These are phyloP conservation scores for Neolamprologus variostigma DNA, from an alignment of 2,113 vertebrate species.

Conservation along the genomic window DNA sequence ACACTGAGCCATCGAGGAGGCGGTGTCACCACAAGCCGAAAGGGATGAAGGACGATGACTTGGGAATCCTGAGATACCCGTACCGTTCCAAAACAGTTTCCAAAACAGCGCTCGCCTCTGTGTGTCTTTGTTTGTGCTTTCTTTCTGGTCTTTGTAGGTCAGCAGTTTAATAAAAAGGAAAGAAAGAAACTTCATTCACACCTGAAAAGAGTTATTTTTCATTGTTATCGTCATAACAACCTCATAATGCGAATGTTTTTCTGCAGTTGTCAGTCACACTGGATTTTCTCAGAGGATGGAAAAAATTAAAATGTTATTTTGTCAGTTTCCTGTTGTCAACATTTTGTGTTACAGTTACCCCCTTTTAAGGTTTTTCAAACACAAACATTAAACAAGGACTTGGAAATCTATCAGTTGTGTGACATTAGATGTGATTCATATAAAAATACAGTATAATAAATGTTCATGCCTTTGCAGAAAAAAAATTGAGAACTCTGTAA, in stretches of 20 bases:
- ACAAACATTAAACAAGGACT: background rate
- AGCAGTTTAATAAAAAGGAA: background rate
- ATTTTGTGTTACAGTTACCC: background rate
- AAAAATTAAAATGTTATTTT: background rate
- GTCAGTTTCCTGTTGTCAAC: background rate
- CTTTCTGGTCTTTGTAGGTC: background rate
- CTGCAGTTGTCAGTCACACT: background rate
- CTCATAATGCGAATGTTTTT: background rate
- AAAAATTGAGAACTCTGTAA: background rate
- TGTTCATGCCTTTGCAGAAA: background rate
- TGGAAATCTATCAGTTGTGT: background rate
- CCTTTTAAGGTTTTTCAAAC: background rate
- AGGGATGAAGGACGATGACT: background rate
- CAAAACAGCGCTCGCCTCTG: background rate
- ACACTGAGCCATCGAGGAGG: background rate
- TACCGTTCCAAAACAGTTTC: background rate
- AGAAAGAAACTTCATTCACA: background rate
- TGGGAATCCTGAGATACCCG: constrained; percentile 29
- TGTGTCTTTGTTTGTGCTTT: background rate
- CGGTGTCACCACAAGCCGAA: background rate
- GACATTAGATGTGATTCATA: background rate
- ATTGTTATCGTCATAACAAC: background rate
- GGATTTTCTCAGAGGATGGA: background rate
- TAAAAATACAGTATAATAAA: background rate
- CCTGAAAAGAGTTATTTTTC: background rate